phyloP scores from a whole-genome alignment of 1,140 invertebrate species.

The Chymomyza costata region DNA sequence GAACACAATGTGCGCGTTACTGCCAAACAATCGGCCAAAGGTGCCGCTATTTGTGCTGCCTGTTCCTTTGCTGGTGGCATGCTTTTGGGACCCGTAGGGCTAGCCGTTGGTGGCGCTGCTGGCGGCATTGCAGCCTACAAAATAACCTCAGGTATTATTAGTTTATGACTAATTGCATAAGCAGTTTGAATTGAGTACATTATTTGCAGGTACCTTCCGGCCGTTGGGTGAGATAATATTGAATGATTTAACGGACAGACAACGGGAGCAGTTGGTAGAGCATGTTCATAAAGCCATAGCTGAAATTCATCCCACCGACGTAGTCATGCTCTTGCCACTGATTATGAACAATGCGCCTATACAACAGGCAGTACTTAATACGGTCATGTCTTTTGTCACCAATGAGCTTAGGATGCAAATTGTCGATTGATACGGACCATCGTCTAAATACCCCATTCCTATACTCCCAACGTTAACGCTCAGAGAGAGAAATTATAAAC shows the following conservation, averaged over 20 bases:
- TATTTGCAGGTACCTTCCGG: constrained; percentile 45
- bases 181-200: background rate
- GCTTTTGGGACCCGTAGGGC: constrained; percentile 57
- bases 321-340: constrained; percentile 57
- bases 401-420: constrained; percentile 67
- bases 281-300: constrained; percentile 54
- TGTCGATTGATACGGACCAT: constrained; percentile 58
- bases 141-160: constrained; percentile 50
- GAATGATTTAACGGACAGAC: constrained; percentile 59
- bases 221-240: constrained; percentile 63
- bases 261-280: constrained; percentile 57
- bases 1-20: constrained; percentile 60
- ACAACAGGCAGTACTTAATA: constrained; percentile 58
- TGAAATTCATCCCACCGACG: constrained; percentile 53
- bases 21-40: constrained; percentile 63
- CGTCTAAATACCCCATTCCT: too few relatives aligned
- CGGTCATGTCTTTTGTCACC: constrained; percentile 52
- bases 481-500: too few relatives aligned
- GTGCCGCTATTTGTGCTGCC: constrained; percentile 63
- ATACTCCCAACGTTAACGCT: too few relatives aligned
- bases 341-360: constrained; percentile 51
- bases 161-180: background rate
- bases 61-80: constrained; percentile 64
- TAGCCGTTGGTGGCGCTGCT: constrained; percentile 63
- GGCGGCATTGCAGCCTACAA: constrained; percentile 66